phyloP scores from a whole-genome alignment of 2,888 invertebrate genomes.

The Phaedon cochleariae region DNA sequence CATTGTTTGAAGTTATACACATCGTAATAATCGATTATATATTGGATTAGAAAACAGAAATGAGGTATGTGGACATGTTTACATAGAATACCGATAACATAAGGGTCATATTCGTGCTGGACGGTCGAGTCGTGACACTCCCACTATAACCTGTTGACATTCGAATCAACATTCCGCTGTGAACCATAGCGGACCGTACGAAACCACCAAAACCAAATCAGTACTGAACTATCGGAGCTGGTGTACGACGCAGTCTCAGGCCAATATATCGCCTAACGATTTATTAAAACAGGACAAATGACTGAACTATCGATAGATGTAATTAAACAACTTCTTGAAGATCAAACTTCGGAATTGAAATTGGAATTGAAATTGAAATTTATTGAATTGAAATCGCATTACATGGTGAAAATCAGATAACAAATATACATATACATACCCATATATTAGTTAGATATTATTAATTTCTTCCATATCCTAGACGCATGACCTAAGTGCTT shows the following conservation, averaged over 20 bases:
- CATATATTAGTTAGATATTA: too few relatives aligned
- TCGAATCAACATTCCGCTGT: background rate
- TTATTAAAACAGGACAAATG: background rate
- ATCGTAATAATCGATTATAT: background rate
- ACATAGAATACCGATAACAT: background rate
- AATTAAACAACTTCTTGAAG: background rate
- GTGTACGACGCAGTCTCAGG: background rate
- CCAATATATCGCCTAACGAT: background rate
- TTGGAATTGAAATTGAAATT: too few relatives aligned
- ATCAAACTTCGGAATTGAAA: background rate
- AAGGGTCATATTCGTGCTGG: background rate
- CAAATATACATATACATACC: too few relatives aligned
- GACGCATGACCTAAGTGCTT: too few relatives aligned
- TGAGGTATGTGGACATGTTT: background rate
- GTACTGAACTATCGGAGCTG: background rate
- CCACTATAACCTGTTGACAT: background rate
- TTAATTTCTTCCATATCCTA: too few relatives aligned
- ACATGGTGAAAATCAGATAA: too few relatives aligned
- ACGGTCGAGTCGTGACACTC: background rate
- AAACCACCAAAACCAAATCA: background rate
- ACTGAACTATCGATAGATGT: background rate
- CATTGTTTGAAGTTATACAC: background rate
- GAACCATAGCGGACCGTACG: background rate
- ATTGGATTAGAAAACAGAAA: background rate
- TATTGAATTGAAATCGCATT: too few relatives aligned